phyloP scores from a whole-genome alignment of 2,888 invertebrate genomes.

The Octodonta nipae region DNA sequence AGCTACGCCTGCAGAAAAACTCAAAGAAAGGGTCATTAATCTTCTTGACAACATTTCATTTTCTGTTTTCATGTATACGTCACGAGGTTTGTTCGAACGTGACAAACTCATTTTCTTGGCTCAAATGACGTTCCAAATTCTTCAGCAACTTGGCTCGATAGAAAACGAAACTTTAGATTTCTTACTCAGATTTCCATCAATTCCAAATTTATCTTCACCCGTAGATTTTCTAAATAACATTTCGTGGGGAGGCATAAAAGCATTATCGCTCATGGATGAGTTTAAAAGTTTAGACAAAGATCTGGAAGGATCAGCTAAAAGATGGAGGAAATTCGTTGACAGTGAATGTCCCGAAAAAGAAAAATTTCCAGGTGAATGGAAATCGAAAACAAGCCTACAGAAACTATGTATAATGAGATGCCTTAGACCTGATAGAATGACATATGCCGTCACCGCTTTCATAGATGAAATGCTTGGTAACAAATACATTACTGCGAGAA shows the following conservation, averaged over 20 bases:
- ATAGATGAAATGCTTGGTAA: slow-evolving; percentile 79
- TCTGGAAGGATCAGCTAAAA: slow-evolving; percentile 77
- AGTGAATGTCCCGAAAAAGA: slow-evolving; percentile 87
- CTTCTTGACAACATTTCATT: slow-evolving; percentile 80
- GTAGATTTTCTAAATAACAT: slow-evolving; percentile 69
- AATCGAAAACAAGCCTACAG: slow-evolving; percentile 73
- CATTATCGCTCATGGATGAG: slow-evolving; percentile 60
- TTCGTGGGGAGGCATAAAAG: slow-evolving; percentile 83
- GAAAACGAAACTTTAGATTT: slow-evolving; percentile 70
- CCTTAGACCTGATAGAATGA: slow-evolving; percentile 84
- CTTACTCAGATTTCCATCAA: slow-evolving; percentile 69
- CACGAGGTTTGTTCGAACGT: slow-evolving; percentile 77
- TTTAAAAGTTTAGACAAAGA: slow-evolving; percentile 79
- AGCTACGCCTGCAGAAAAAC: slow-evolving; percentile 54
- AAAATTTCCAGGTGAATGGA: slow-evolving; percentile 92
- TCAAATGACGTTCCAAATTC: slow-evolving; percentile 60
- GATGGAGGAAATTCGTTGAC: slow-evolving; percentile 88
- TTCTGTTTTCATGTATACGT: slow-evolving; percentile 75
- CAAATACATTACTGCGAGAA: slow-evolving; percentile 66
- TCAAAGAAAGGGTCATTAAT: slow-evolving; percentile 58
- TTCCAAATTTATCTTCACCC: slow-evolving; percentile 59
- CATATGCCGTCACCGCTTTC: slow-evolving; percentile 76
- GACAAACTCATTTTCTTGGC: slow-evolving; percentile 85
- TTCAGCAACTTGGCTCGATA: slow-evolving; percentile 52
- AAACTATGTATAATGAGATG: slow-evolving; percentile 85